A percentile compares a stretch with the other conserved stretches of the same genome.
These are phyloP conservation scores for Tipula lateralis DNA, from an alignment of 2,888 invertebrate species.

Conservation along the genomic window DNA sequence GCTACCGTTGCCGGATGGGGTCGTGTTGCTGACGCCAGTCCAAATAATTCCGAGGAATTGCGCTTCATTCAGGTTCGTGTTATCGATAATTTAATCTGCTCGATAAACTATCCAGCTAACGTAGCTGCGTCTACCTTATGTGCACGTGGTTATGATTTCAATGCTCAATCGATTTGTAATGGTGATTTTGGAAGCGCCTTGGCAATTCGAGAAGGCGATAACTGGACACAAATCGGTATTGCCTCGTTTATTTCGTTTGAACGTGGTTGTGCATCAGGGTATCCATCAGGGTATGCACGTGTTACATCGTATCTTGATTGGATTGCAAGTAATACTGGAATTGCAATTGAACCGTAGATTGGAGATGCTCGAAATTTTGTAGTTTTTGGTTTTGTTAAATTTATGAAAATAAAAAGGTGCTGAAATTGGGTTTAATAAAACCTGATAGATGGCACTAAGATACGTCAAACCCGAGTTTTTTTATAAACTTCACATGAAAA, in stretches of 20 bases:
- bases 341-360: neutral
- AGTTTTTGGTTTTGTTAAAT: neutral
- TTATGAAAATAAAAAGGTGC: neutral
- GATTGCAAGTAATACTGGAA: neutral
- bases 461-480: neutral
- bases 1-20: neutral
- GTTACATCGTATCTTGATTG: neutral
- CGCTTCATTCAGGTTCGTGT: neutral
- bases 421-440: neutral
- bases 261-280: neutral
- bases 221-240: neutral
- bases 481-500: neutral
- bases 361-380: no score
- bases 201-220: neutral
- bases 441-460: neutral
- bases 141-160: neutral
- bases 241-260: neutral
- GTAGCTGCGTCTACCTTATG: neutral
- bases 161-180: neutral
- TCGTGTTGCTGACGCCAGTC: neutral
- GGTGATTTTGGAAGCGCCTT: constrained; percentile 7
- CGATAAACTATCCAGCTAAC: neutral
- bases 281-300: neutral
- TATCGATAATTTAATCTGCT: neutral
- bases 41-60: neutral